Evolutionary conservation across 2,113 vertebrate genomes (phyloP).

Genomic region (Prunella himalayana): DNA sequence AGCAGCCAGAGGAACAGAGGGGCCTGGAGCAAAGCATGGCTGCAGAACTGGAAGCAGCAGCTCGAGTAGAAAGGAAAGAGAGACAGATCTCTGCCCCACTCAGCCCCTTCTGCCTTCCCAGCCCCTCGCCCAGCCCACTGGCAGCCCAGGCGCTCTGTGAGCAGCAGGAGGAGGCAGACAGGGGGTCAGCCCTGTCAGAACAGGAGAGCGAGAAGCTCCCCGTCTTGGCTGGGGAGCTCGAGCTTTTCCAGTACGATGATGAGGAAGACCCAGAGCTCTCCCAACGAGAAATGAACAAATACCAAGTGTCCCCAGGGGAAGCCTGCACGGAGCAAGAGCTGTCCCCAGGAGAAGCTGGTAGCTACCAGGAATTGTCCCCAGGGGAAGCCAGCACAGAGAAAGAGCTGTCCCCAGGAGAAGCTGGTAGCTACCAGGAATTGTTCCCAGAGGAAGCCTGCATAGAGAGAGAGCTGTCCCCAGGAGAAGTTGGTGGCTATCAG

Average conservation of each 20-base stretch:
- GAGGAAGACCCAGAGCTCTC: neutral
- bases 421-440: neutral
- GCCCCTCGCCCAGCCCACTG: accelerated
- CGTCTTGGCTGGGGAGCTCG: neutral
- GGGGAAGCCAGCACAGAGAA: accelerated
- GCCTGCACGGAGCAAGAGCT: neutral
- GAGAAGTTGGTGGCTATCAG: neutral
- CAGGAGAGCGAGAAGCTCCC: accelerated
- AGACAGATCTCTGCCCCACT: accelerated
- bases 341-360: neutral
- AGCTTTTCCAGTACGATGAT: neutral
- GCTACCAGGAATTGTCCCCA: neutral
- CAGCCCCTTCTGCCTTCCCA: neutral
- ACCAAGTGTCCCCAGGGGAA: neutral
- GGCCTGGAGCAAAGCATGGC: neutral
- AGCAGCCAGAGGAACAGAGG: neutral
- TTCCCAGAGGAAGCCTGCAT: neutral
- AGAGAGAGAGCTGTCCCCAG: neutral
- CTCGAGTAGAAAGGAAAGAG: neutral
- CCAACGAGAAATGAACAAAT: neutral
- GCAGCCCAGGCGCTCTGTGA: neutral
- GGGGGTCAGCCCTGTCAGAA: neutral
- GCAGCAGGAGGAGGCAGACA: neutral
- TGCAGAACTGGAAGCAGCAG: neutral
- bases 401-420: neutral